phyloP scores from a whole-genome alignment of 1,140 invertebrate genomes.

The Drosophila orosa region DNA sequence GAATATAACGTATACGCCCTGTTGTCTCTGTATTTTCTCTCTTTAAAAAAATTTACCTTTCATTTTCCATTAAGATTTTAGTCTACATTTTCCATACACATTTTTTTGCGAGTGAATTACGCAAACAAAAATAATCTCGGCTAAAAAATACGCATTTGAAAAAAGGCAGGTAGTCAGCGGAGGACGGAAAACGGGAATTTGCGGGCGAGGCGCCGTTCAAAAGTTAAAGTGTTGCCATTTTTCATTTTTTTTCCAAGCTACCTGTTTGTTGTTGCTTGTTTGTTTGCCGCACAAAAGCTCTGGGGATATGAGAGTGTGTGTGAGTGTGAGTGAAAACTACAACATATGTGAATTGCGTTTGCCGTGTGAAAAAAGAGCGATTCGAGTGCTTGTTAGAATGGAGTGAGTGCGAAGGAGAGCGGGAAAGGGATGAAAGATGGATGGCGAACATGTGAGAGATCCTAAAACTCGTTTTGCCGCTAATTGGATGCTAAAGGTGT shows the following conservation, averaged over 20 bases:
- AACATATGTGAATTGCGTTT: conserved; percentile 57
- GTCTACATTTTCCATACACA: too few species aligned
- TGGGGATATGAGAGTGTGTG: conserved; percentile 14
- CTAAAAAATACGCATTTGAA: conserved; percentile 52
- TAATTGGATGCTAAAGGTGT: conserved; percentile 67
- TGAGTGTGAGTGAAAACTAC: conserved; percentile 26
- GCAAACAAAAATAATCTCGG: conserved; percentile 37
- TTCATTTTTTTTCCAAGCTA: conserved; percentile 48
- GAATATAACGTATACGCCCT: neutral
- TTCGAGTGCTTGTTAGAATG: conserved; percentile 60
- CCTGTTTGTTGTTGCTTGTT: conserved; percentile 48
- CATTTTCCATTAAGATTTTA: neutral
- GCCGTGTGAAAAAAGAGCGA: conserved; percentile 53
- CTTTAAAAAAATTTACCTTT: neutral
- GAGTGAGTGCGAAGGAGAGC: conserved; percentile 16
- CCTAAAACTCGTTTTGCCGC: conserved; percentile 58
- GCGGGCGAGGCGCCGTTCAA: conserved; percentile 46
- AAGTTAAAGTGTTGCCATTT: conserved; percentile 68
- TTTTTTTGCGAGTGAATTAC: conserved; percentile 3
- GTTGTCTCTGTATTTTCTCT: neutral
- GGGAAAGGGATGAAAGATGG: conserved; percentile 19
- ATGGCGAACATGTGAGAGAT: conserved; percentile 33
- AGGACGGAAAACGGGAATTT: neutral
- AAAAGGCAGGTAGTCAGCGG: conserved; percentile 16
- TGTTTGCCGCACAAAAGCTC: conserved; percentile 28